Conservation (phyloP, 2,797 vertebrate species). For the Lepilemur septentrionalis region DNA sequence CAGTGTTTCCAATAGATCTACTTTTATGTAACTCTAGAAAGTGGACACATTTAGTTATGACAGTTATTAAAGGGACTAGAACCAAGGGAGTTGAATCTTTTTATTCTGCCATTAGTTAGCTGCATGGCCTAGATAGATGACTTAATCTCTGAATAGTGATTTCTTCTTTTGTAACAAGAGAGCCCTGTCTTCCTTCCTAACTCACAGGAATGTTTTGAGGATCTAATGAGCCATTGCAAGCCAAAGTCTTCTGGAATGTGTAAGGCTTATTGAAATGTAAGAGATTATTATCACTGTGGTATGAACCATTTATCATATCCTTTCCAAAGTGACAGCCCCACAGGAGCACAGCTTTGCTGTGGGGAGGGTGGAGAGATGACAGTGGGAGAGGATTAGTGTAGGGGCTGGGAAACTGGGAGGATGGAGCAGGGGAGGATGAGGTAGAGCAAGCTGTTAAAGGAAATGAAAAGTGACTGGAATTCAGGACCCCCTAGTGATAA, state of each 20-base stretch:
- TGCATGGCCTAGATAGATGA: background rate
- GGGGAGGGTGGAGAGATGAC: background rate
- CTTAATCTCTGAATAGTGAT: background rate
- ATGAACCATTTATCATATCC: conserved; percentile 43
- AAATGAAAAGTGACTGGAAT: background rate
- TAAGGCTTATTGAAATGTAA: conserved; percentile 7
- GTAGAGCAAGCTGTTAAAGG: background rate
- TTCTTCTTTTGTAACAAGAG: background rate
- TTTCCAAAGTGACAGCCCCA: conserved; percentile 38
- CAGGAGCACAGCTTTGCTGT: background rate
- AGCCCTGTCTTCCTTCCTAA: background rate
- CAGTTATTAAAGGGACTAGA: background rate
- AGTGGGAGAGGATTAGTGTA: background rate
- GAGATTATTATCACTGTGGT: conserved; percentile 38
- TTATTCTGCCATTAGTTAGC: background rate
- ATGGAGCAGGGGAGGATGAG: background rate
- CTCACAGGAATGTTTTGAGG: conserved; percentile 22
- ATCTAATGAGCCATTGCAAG: conserved; percentile 53
- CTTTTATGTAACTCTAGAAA: background rate
- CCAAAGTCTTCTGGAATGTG: conserved; percentile 6
- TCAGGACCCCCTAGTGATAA: background rate
- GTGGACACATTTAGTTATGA: background rate
- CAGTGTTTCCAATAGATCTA: background rate
- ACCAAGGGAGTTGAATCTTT: background rate
- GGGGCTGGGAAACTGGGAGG: background rate